Evolutionary conservation across 2,888 invertebrate species (phyloP), one percentile per base, ranked within the genome.

Genomic region (Callyntrura sp.): DNA sequence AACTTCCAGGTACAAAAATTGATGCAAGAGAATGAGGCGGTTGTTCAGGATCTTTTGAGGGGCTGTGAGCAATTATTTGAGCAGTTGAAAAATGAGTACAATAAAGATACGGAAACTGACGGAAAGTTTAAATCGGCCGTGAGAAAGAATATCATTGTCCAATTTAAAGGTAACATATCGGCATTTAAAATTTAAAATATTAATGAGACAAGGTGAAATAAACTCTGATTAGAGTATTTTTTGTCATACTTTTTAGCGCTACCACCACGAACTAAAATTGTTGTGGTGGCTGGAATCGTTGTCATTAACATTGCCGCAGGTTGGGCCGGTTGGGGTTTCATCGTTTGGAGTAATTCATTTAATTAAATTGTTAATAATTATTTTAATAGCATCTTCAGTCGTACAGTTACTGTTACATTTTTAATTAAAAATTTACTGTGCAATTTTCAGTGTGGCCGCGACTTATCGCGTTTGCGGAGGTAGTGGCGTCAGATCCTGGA

Each of bases 361-460:
- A 62, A 43, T 43, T 35, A 68, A 45, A 8, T 2, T 43, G 17
- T 62, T 9, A 43, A 65, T 1, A 79, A 79, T 57, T 78, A 60
- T n/a, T n/a, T n/a, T n/a, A n/a, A n/a, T n/a, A n/a, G n/a, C n/a
- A n/a, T n/a, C n/a, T n/a, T n/a, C n/a, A n/a, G n/a, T n/a, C n/a
- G n/a, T n/a, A n/a, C n/a, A n/a, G n/a, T n/a, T n/a, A 23, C 45
- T 55, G n/a, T 55, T 12, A 12, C 20, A 20, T 65, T 62, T 88
- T 84, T 83, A 11, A n/a, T 55, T 65, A 0, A n/a, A n/a, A n/a
- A n/a, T n/a, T n/a, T n/a, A n/a, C n/a, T n/a, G n/a, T n/a, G n/a
- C n/a, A n/a, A n/a, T n/a, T n/a, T n/a, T n/a, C 62, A 90, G 90
- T 90, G 11, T 90, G 90, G 90, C 90, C 90, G 17, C 17, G 90